Conservation (phyloP, 2,113 vertebrate species). For the Scolopax mira region DNA sequence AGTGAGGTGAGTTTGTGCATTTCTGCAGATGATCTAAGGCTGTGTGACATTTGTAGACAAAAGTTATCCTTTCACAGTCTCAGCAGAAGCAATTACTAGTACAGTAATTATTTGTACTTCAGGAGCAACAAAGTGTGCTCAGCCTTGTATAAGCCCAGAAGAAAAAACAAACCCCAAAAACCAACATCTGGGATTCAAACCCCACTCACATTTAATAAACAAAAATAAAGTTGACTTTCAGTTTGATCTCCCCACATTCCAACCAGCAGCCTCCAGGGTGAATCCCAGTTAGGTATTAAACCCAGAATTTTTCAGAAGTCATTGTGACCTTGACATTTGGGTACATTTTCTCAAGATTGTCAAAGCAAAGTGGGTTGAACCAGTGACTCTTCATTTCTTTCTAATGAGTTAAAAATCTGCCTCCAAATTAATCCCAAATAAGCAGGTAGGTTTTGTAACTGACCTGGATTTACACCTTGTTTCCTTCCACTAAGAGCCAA, state of each 20-base stretch:
- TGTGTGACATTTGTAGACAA: not conserved
- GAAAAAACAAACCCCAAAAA: not conserved
- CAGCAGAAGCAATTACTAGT: not conserved
- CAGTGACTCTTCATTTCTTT: not conserved
- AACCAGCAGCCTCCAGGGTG: not conserved
- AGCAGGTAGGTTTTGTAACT: not conserved
- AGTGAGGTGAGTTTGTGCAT: not conserved
- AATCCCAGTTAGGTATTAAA: not conserved
- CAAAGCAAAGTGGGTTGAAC: not conserved
- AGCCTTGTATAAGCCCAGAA: not conserved
- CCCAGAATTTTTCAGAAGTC: not conserved
- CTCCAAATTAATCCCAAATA: not conserved
- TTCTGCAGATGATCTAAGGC: not conserved
- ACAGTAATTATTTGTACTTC: not conserved
- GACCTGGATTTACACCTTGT: not conserved
- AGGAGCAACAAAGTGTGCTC: not conserved
- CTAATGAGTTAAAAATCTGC: not conserved
- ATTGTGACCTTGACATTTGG: not conserved
- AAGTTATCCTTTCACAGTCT: not conserved
- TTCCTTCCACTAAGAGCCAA: not conserved
- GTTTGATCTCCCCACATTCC: not conserved
- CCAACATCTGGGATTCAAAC: not conserved
- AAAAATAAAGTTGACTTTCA: not conserved
- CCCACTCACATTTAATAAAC: not conserved
- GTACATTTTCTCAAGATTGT: not conserved